These are phyloP conservation scores for Gorsachius goisagi DNA, from an alignment of 2,113 vertebrate species.

Conservation along the genomic window DNA sequence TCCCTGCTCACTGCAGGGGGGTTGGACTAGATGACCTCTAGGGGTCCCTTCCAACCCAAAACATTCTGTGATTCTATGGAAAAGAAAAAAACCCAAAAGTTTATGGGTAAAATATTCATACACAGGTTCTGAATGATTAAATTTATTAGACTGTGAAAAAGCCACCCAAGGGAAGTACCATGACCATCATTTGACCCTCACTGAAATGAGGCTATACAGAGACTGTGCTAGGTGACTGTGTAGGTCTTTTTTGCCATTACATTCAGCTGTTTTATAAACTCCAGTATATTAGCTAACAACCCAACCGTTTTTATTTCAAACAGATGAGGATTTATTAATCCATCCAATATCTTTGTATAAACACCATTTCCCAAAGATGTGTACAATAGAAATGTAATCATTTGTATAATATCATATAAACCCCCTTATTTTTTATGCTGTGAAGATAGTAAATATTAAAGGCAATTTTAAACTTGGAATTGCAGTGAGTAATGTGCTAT, in stretches of 20 bases:
- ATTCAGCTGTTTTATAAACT: not conserved
- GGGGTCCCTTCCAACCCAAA: too few relatives aligned
- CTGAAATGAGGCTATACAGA: not conserved
- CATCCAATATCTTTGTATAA: slow-evolving; percentile 9
- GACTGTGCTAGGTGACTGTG: not conserved
- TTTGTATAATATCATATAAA: not conserved
- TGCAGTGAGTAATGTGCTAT: not conserved
- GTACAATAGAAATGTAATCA: not conserved
- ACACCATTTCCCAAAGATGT: not conserved
- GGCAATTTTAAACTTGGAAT: not conserved
- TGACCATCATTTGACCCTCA: not conserved
- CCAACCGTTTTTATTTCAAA: not conserved
- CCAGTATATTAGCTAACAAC: not conserved
- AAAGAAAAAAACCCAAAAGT: not conserved
- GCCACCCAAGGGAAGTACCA: not conserved
- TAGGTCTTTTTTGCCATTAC: not conserved
- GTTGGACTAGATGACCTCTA: too few relatives aligned
- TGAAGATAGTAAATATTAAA: not conserved
- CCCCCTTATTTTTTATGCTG: not conserved
- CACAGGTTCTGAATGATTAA: not conserved
- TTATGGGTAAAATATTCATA: not conserved
- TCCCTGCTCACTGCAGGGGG: too few relatives aligned
- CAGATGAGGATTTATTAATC: not conserved
- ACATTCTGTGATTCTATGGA: too few relatives aligned
- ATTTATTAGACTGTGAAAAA: not conserved